Conservation (phyloP, 2,888 invertebrate genomes). For the Troilus luridus region DNA sequence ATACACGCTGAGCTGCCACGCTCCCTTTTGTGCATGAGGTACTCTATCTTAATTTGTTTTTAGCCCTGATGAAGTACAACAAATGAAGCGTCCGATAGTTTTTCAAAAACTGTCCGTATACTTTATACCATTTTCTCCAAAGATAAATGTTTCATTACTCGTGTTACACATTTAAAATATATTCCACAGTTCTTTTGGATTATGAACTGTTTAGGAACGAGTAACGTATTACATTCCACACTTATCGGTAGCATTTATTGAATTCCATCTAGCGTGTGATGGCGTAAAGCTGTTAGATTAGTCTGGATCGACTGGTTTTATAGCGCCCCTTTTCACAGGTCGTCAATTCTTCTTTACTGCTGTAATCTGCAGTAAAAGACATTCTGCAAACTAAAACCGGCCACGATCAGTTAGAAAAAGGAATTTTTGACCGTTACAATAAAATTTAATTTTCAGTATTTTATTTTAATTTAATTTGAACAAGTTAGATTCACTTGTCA, state of each 20-base stretch:
- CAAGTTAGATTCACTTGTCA: neutral
- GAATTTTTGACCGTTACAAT: neutral
- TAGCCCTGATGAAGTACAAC: too few relatives aligned
- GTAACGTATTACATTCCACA: neutral
- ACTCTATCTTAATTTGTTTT: too few relatives aligned
- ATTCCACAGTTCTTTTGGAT: too few relatives aligned
- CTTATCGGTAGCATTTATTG: neutral
- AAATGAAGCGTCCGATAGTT: too few relatives aligned
- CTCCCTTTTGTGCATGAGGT: too few relatives aligned
- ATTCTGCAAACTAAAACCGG: conserved; percentile 15
- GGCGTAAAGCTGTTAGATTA: neutral
- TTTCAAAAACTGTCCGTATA: too few relatives aligned
- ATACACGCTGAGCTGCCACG: too few relatives aligned
- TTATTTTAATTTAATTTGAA: neutral
- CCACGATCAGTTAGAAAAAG: neutral
- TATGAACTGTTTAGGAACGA: neutral
- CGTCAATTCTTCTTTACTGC: conserved; percentile 19
- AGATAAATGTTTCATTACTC: too few relatives aligned
- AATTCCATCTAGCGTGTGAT: neutral
- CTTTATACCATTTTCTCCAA: too few relatives aligned
- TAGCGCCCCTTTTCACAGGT: neutral
- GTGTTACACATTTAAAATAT: too few relatives aligned
- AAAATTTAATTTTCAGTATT: conserved; percentile 32
- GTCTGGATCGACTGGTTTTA: neutral
- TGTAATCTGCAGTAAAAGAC: conserved; percentile 40